Conservation (phyloP, 2,888 invertebrate species). For the Apodemia mormo region DNA sequence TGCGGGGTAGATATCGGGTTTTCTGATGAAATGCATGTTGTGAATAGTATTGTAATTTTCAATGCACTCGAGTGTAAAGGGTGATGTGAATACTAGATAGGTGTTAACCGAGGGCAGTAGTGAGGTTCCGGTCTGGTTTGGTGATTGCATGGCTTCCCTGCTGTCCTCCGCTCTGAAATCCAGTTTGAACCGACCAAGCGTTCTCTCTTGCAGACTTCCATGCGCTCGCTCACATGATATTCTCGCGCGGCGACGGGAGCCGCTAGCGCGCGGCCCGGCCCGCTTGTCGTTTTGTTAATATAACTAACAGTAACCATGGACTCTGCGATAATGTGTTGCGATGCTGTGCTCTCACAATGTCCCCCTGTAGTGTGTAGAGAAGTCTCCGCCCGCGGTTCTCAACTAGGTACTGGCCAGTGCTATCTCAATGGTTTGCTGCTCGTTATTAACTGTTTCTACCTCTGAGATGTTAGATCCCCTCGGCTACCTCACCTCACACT, state of each 20-base stretch:
- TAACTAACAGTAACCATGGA: constrained; percentile 69
- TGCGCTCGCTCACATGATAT: constrained; percentile 88
- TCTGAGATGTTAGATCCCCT: constrained; percentile 60
- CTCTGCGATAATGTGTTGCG: constrained; percentile 54
- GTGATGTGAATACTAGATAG: constrained; percentile 5
- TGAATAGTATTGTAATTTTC: constrained; percentile 14
- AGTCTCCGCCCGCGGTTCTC: constrained; percentile 45
- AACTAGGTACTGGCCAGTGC: constrained; percentile 72
- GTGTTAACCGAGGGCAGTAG: constrained; percentile 17
- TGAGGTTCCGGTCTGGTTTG: constrained; percentile 20
- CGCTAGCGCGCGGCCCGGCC: constrained; percentile 74
- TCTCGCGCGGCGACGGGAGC: constrained; percentile 82
- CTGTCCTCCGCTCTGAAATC: constrained; percentile 17
- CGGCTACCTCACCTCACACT: constrained; percentile 44
- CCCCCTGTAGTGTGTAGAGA: constrained; percentile 64
- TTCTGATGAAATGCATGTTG: constrained; percentile 6
- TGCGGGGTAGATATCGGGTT: constrained; percentile 1
- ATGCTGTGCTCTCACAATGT: constrained; percentile 71
- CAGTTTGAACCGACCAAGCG: constrained; percentile 54
- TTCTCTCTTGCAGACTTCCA: constrained; percentile 88
- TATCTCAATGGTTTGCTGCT: constrained; percentile 79
- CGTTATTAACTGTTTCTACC: constrained; percentile 70
- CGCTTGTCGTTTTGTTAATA: constrained; percentile 49
- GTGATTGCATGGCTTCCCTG: constrained; percentile 48
- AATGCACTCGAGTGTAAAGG: not conserved